phyloP scores from a whole-genome alignment of 2,113 vertebrate species.

The Passer domesticus region DNA sequence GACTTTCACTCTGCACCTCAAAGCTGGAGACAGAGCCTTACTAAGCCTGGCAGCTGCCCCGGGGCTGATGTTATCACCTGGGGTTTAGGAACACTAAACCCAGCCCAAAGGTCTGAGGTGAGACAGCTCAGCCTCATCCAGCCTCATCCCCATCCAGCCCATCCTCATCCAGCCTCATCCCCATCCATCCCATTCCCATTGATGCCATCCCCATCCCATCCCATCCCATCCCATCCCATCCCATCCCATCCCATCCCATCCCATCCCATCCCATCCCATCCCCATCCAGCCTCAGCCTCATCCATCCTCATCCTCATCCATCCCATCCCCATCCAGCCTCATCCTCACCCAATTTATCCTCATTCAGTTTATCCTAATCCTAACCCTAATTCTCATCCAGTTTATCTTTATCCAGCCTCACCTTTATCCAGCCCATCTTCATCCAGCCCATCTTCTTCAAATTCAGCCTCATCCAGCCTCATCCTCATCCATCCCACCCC shows the following conservation, averaged over 20 bases:
- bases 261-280: rapidly evolving
- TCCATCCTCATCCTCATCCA: background rate
- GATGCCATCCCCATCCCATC: too few relatives aligned
- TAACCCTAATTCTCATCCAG: background rate
- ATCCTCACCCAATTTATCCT: too few relatives aligned
- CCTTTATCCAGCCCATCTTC: too few relatives aligned
- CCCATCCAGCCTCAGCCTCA: rapidly evolving
- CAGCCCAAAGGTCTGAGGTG: background rate
- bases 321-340: too few relatives aligned
- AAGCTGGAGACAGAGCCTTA: background rate
- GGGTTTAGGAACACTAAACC: background rate
- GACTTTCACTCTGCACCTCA: slow-evolving; percentile 50
- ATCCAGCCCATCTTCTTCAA: background rate
- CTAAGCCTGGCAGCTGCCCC: background rate
- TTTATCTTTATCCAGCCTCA: background rate
- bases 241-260: too few relatives aligned
- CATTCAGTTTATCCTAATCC: background rate
- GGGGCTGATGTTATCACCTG: slow-evolving; percentile 32
- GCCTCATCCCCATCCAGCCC: too few relatives aligned
- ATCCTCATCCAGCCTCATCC: too few relatives aligned
- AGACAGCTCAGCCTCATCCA: background rate
- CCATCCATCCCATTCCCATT: too few relatives aligned
- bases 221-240: too few relatives aligned
- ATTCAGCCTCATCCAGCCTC: background rate
- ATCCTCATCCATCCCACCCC: too few relatives aligned